Conservation (phyloP, 2,888 invertebrate species). For the Morpho deidamia region DNA sequence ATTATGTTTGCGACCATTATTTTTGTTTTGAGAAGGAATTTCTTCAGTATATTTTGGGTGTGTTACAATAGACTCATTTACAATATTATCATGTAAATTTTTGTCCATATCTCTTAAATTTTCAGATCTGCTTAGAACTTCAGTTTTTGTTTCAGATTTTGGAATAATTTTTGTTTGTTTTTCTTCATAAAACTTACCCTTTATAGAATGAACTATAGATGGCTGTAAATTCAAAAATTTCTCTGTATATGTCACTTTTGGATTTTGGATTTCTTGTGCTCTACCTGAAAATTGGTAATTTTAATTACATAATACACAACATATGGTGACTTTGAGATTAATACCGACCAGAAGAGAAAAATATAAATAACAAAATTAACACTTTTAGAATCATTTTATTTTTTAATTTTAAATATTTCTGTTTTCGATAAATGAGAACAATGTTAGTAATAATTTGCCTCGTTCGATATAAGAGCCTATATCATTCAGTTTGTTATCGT, state of each 20-base stretch:
- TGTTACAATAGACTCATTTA: not conserved
- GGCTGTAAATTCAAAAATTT: conserved; percentile 1
- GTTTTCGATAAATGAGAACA: not conserved
- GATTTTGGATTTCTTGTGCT: not conserved
- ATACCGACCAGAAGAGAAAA: conserved; percentile 2
- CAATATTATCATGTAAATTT: not conserved
- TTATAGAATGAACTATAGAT: conserved; percentile 3
- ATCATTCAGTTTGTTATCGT: conserved; percentile 41
- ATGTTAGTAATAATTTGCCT: conserved; percentile 16
- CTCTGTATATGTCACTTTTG: not conserved
- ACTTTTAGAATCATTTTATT: conserved; percentile 22
- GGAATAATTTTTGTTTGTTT: conserved; percentile 2
- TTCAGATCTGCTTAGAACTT: too few relatives aligned
- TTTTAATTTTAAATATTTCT: not conserved
- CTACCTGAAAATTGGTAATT: conserved; percentile 1
- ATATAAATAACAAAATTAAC: not conserved
- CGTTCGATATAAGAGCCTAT: conserved; percentile 2
- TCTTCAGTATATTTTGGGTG: not conserved
- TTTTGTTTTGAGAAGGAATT: not conserved
- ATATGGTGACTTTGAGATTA: not conserved
- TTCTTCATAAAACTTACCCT: conserved; percentile 7
- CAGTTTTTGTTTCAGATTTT: not conserved
- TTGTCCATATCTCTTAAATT: not conserved
- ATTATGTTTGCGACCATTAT: not conserved
- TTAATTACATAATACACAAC: not conserved